phyloP scores from a whole-genome alignment of 2,888 invertebrate species.

The Corbicula japonica region DNA sequence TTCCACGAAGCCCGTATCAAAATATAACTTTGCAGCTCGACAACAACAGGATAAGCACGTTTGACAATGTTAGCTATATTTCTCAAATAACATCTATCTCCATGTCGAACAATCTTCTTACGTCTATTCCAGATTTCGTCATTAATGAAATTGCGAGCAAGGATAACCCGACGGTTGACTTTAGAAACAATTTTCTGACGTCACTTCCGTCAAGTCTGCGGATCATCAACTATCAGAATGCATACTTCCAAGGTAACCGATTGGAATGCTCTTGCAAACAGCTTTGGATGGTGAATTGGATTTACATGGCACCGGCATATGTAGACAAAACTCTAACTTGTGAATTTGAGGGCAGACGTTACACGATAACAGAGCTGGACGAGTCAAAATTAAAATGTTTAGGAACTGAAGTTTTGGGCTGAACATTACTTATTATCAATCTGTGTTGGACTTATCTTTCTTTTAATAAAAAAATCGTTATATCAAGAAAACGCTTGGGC shows the following conservation, averaged over 20 bases:
- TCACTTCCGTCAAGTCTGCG: slow-evolving; percentile 55
- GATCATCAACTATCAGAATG: slow-evolving; percentile 51
- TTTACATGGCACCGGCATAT: slow-evolving; percentile 53
- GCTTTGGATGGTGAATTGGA: slow-evolving; percentile 69
- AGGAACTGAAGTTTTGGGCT: too few relatives aligned
- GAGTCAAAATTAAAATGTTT: slow-evolving; percentile 59
- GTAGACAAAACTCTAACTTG: slow-evolving; percentile 51
- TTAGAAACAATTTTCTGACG: slow-evolving; percentile 58
- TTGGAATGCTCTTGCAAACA: slow-evolving; percentile 60
- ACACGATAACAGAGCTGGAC: slow-evolving; percentile 57
- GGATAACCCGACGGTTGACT: slow-evolving; percentile 41
- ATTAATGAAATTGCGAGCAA: slow-evolving; percentile 43
- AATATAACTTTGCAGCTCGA: slow-evolving; percentile 49
- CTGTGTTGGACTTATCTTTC: too few relatives aligned
- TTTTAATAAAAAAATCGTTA: too few relatives aligned
- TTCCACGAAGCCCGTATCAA: slow-evolving; percentile 41
- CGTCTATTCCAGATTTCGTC: slow-evolving; percentile 27
- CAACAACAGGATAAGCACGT: slow-evolving; percentile 47
- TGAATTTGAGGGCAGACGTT: slow-evolving; percentile 43
- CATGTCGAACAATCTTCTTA: slow-evolving; percentile 50
- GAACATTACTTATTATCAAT: too few relatives aligned
- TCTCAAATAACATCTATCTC: slow-evolving; percentile 31
- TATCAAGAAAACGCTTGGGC: too few relatives aligned
- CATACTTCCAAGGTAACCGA: slow-evolving; percentile 41
- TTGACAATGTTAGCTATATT: slow-evolving; percentile 48